phyloP scores from a whole-genome alignment of 2,113 vertebrate genomes.

The Athene cunicularia region DNA sequence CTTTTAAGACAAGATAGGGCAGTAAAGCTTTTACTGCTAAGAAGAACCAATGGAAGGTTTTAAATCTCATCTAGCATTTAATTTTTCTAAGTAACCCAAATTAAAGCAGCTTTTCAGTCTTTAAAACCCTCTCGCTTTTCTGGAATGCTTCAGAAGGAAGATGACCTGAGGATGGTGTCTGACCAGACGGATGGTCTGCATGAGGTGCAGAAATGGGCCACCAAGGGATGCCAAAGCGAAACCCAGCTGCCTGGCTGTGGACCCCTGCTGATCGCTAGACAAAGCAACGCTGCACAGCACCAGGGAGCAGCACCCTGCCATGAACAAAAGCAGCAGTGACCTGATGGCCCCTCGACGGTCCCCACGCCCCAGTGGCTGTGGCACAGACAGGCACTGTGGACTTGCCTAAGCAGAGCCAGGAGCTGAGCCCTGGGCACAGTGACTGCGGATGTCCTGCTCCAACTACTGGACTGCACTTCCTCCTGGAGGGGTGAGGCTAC shows the following conservation, averaged over 20 bases:
- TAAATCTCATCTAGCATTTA: slow-evolving; percentile 7
- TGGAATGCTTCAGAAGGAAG: slow-evolving; percentile 51
- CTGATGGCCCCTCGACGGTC: rapidly evolving
- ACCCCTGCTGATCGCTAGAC: background rate
- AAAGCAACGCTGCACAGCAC: background rate
- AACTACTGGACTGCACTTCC: background rate
- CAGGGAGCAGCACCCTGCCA: background rate
- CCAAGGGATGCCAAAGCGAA: background rate
- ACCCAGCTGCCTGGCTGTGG: background rate
- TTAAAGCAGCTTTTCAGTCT: slow-evolving; percentile 1
- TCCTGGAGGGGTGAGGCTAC: background rate
- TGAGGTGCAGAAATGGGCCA: background rate
- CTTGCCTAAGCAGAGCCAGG: background rate
- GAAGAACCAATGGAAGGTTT: background rate
- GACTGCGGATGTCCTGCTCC: background rate
- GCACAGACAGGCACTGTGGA: background rate
- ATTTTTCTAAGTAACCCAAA: background rate
- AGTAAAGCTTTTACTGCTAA: slow-evolving; percentile 37
- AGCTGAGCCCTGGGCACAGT: background rate
- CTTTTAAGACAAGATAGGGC: background rate
- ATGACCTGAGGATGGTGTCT: slow-evolving; percentile 36
- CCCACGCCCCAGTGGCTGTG: background rate
- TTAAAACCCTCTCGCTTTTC: background rate
- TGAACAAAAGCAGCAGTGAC: rapidly evolving
- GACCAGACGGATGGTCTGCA: background rate